Evolutionary conservation across 2,888 invertebrate genomes (phyloP), one percentile per base, ranked within the genome.

Genomic region (Ochropacha duplaris): DNA sequence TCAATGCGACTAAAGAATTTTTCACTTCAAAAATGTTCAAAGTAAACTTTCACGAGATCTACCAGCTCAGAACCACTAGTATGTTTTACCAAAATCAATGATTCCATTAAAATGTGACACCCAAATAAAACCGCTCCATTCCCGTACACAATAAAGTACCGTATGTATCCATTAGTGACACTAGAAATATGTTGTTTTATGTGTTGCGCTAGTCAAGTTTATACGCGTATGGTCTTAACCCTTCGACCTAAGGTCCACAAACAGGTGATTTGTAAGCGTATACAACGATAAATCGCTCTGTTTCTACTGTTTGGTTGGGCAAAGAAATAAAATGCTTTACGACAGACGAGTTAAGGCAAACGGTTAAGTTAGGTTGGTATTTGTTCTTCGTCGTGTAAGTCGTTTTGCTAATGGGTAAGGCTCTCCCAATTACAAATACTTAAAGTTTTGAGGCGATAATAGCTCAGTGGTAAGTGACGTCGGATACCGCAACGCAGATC

Each of bases 141-240:
- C 28, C 16, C 31, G 52, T 6, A 52, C 31, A n/a, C 4, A 52
- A 34, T 19, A 52, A 12, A 16, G 11, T 1, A 2, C 49, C 54
- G 58, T 62, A 58, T 65, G 60, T 66, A 34, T 12, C 5, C 44
- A 11, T 24, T 60, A 58, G 50, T 60, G 59, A 59, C 59, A 61
- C 60, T 58, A 63, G 59, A 69, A 69, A 67, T 63, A 67, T 67
- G 64, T 66, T 65, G 68, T 71, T 72, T 69, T 68, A 68, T 65
- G 64, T 65, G 61, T 66, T 60, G 61, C 60, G 60, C 68, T 61
- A 57, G 64, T 68, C 61, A 55, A 68, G 63, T 68, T 65, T 68
- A 66, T 65, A 68, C 64, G 61, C 60, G 64, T 66, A 65, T 65
- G 60, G 61, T 56, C 65, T 58, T 57, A 64, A 64, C 72, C 71